Percentiles rank a stretch among this genome's conserved stretches.
These are phyloP conservation scores for Heliornis fulica DNA, from an alignment of 2,113 vertebrate genomes.

Conservation along the genomic window DNA sequence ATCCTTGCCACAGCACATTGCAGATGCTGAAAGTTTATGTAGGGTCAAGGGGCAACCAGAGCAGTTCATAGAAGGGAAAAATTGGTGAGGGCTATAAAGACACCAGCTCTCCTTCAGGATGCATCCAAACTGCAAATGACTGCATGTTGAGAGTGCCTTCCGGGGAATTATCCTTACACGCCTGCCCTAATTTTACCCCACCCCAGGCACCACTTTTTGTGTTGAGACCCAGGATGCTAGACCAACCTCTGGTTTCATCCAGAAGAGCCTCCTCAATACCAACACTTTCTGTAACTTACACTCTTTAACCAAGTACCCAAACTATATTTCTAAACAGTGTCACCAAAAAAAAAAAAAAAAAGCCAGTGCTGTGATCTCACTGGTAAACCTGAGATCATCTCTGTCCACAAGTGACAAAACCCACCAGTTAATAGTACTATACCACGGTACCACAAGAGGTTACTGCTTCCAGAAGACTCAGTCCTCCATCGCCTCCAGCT, in stretches of 20 bases:
- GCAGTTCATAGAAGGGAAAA: background rate
- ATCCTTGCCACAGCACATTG: background rate
- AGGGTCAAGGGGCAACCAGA: background rate
- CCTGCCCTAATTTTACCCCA: background rate
- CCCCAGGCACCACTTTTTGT: background rate
- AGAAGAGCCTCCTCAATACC: background rate
- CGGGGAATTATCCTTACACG: background rate
- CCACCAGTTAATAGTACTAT: background rate
- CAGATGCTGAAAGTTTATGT: background rate
- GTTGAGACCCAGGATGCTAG: background rate
- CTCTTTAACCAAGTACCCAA: background rate
- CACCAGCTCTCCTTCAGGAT: background rate
- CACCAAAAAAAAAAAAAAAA: background rate
- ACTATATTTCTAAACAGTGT: background rate
- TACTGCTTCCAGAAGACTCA: background rate
- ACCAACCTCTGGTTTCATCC: background rate
- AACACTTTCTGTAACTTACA: background rate
- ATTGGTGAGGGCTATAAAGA: background rate
- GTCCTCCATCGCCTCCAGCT: background rate
- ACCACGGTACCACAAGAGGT: fast-evolving
- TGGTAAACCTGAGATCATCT: background rate
- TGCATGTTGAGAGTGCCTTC: background rate
- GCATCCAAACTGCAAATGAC: background rate
- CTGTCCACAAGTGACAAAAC: background rate
- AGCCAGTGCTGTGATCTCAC: fast-evolving